phyloP scores from a whole-genome alignment of 2,888 invertebrate species.

The Schizaphis graminum region DNA sequence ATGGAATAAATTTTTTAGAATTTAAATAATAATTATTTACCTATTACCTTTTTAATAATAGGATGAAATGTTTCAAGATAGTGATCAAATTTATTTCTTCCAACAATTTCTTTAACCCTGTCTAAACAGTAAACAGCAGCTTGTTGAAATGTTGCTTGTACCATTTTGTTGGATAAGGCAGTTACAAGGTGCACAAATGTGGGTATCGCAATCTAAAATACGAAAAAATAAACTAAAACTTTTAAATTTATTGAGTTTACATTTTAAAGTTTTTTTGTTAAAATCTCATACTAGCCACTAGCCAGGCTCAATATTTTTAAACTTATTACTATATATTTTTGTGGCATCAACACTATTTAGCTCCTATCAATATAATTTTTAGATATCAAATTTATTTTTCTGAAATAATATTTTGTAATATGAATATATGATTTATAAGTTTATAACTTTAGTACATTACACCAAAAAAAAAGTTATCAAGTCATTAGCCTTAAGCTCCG shows the following conservation, averaged over 20 bases:
- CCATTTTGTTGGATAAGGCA: slow-evolving; percentile 72
- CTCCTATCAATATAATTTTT: not conserved
- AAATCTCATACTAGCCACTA: not conserved
- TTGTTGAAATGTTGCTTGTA: slow-evolving; percentile 75
- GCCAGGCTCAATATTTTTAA: not conserved
- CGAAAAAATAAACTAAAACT: not conserved
- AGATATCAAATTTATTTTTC: not conserved
- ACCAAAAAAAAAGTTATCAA: not conserved
- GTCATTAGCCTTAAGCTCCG: not conserved
- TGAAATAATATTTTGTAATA: not conserved
- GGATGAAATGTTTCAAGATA: slow-evolving; percentile 72
- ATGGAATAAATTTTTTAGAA: not conserved
- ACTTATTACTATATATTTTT: not conserved
- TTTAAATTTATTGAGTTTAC: not conserved
- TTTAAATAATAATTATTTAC: not conserved
- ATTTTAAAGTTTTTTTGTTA: not conserved
- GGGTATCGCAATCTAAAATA: slow-evolving; percentile 67
- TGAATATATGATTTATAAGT: not conserved
- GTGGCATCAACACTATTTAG: not conserved
- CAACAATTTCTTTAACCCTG: slow-evolving; percentile 80
- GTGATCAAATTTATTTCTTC: slow-evolving; percentile 74
- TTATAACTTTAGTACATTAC: not conserved
- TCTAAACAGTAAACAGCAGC: slow-evolving; percentile 79
- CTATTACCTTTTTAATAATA: slow-evolving; percentile 71
- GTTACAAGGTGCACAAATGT: slow-evolving; percentile 71